Percentiles rank a stretch among this genome's conserved stretches.
phyloP scores from a whole-genome alignment of 2,797 vertebrate genomes.

The Thaleichthys pacificus region DNA sequence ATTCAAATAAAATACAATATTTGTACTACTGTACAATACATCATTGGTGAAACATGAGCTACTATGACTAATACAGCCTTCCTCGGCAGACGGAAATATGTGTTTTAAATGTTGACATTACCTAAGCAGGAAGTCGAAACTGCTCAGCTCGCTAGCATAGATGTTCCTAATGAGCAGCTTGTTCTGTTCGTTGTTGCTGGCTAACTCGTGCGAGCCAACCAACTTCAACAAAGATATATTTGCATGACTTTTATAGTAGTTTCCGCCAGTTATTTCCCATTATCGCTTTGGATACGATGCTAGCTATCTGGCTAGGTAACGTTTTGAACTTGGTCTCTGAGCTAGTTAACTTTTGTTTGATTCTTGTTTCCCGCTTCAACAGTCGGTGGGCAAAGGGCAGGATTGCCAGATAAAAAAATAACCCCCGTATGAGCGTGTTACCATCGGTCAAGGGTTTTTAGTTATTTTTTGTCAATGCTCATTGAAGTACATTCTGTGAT shows the following conservation, averaged over 20 bases:
- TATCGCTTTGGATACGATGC: not conserved
- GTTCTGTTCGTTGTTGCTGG: too few species aligned
- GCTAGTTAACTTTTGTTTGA: not conserved
- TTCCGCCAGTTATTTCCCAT: too few species aligned
- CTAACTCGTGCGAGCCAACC: not conserved
- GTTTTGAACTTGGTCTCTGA: too few species aligned
- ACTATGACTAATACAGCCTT: too few species aligned
- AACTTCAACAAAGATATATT: not conserved
- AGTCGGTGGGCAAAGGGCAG: not conserved
- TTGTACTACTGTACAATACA: too few species aligned
- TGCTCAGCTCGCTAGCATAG: not conserved
- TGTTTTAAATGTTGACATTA: conserved; percentile 9
- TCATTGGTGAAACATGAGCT: too few species aligned
- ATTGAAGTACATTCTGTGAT: too few species aligned
- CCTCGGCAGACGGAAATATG: too few species aligned
- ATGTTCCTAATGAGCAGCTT: too few species aligned
- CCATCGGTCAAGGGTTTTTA: not conserved
- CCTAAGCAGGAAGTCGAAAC: not conserved
- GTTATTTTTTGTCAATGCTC: too few species aligned
- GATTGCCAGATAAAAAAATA: not conserved
- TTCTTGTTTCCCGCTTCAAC: conserved; percentile 60
- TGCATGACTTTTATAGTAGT: not conserved
- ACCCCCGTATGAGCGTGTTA: not conserved
- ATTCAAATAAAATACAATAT: too few species aligned
- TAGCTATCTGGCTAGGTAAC: not conserved